Percentiles rank a stretch among this genome's conserved stretches.
These are phyloP conservation scores for Exocentrus adspersus DNA, from an alignment of 2,888 invertebrate species.

Conservation along the genomic window DNA sequence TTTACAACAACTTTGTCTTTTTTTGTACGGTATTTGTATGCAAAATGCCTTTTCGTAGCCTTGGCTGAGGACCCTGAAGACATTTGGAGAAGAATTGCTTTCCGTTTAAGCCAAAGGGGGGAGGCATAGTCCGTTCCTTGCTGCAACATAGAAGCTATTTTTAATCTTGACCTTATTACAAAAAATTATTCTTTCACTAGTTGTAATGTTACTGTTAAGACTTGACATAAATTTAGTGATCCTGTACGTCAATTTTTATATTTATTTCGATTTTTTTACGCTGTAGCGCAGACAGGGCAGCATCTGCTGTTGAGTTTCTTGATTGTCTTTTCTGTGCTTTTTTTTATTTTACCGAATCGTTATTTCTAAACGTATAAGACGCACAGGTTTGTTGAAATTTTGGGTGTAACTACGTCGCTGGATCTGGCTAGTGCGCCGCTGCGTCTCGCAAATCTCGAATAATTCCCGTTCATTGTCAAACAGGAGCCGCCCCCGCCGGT, in stretches of 20 bases:
- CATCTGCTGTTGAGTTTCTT: too few relatives aligned
- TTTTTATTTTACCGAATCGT: not conserved
- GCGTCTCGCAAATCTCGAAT: constrained; percentile 32
- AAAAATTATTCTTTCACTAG: too few relatives aligned
- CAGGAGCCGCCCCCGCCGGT: constrained; percentile 39
- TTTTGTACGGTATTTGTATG: not conserved
- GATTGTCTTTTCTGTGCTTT: not conserved
- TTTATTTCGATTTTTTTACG: too few relatives aligned
- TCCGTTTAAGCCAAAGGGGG: not conserved
- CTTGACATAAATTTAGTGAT: too few relatives aligned
- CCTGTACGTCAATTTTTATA: too few relatives aligned
- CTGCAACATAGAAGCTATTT: too few relatives aligned
- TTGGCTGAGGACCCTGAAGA: constrained; percentile 2
- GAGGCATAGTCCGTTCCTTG: not conserved
- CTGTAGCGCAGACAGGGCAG: too few relatives aligned
- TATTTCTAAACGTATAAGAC: too few relatives aligned
- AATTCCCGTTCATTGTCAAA: constrained; percentile 44
- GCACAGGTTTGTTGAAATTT: not conserved
- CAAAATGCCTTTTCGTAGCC: not conserved
- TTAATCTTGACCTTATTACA: too few relatives aligned
- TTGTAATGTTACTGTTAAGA: too few relatives aligned
- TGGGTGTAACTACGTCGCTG: not conserved
- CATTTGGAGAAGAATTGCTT: not conserved
- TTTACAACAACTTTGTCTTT: not conserved
- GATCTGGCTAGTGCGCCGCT: constrained; percentile 3